Evolutionary conservation across 2,888 invertebrate genomes (phyloP), one percentile per base, ranked within the genome.

Genomic region (Phortica magna): DNA sequence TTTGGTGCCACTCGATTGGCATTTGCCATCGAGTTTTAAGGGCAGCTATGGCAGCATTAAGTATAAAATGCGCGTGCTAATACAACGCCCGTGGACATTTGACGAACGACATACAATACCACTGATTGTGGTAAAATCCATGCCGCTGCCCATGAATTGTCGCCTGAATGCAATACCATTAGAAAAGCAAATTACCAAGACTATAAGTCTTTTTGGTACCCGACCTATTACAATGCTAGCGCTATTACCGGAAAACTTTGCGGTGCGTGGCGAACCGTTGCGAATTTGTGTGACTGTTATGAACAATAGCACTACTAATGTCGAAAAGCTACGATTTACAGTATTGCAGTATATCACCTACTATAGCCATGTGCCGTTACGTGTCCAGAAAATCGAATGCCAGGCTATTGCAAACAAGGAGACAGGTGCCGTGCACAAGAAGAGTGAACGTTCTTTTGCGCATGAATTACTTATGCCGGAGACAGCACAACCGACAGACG

Each of bases 31-130:
- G 9, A 90, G 89, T 64, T 92, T 92, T 59, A 86, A 88, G 67
- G 92, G 92, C 17, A 89, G 83, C 57, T 85, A 90, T 68, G 92
- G 92, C 67, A 90, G 90, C 64, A 92, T 92, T 41, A 92, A 92
- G 81, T 92, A 92, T 78, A 91, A 92, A 80, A 85, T 92, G 74
- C 90, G 90, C 39, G 82, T 92, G 59, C 84, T 90, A 10, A 90
- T 92, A 39, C 92, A 92, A 80, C 85, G 89, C n/a, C 90, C 92
- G 22, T 92, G 92, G 92, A 89, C 89, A 9, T 92, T 92, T 64
- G 91, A 91, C 72, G 91, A 92, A 74, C 90, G 90, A 41, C 91
- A 91, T 77, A 87, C 84, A 12, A 89, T 92, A 73, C 90, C 90
- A 2, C 83, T 92, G 75, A 90, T 89, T 5, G 84, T 92, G 75